phyloP scores from a whole-genome alignment of 2,888 invertebrate genomes.

The Dione juno region DNA sequence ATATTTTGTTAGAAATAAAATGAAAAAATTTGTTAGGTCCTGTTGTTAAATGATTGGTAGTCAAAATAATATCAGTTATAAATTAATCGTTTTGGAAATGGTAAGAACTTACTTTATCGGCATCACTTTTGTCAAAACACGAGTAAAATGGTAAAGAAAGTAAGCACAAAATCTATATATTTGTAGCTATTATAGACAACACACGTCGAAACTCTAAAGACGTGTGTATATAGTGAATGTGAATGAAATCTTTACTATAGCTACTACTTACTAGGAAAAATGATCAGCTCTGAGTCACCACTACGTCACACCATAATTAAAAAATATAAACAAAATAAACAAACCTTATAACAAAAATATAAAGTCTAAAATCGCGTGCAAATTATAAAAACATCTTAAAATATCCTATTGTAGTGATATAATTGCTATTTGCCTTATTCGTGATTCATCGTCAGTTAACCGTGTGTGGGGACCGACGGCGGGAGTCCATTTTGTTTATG shows the following conservation, averaged over 20 bases:
- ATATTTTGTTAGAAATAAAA: too few relatives aligned
- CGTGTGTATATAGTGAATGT: neutral
- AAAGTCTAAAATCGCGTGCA: slow-evolving; percentile 57
- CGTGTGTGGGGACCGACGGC: slow-evolving; percentile 61
- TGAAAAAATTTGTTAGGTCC: too few relatives aligned
- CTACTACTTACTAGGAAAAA: slow-evolving; percentile 30
- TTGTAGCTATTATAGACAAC: neutral
- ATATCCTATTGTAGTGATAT: slow-evolving; percentile 62
- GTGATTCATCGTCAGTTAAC: slow-evolving; percentile 77
- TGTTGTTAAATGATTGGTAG: too few relatives aligned
- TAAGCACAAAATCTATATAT: too few relatives aligned
- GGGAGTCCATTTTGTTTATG: slow-evolving; percentile 57
- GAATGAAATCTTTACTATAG: slow-evolving; percentile 33
- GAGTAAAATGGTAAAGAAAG: too few relatives aligned
- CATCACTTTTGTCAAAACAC: too few relatives aligned
- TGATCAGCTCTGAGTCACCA: slow-evolving; percentile 21
- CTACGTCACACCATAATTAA: slow-evolving; percentile 13
- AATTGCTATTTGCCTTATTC: slow-evolving; percentile 79
- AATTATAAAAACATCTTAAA: slow-evolving; percentile 51
- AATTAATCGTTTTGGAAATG: too few relatives aligned
- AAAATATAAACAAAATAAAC: slow-evolving; percentile 34
- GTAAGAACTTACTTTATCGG: too few relatives aligned
- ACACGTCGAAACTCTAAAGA: neutral
- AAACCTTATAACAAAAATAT: slow-evolving; percentile 48
- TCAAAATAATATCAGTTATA: too few relatives aligned